Evolutionary conservation across 1,140 invertebrate genomes (phyloP).

Genomic region (Bombyx mori): ASM3026992v2 NC_085125.1:9629501-9630000

Average conservation of each 20-base stretch:
- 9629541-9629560: too few species aligned
- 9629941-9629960: slow-evolving; percentile 22
- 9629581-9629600: too few species aligned
- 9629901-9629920: slow-evolving; percentile 67
- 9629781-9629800: slow-evolving; percentile 66
- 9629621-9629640: too few species aligned
- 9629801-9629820: slow-evolving; percentile 60
- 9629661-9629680: too few species aligned
- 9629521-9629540: too few species aligned
- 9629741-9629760: slow-evolving; percentile 25
- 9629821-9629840: slow-evolving; percentile 48
- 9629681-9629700: too few species aligned
- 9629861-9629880: slow-evolving; percentile 66
- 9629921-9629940: slow-evolving; percentile 53
- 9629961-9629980: slow-evolving; percentile 1
- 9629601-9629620: too few species aligned
- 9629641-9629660: too few species aligned
- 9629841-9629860: slow-evolving; percentile 58
- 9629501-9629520: too few species aligned
- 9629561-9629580: too few species aligned
- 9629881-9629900: slow-evolving; percentile 58
- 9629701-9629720: neutral
- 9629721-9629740: slow-evolving; percentile 18
- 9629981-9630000: too few species aligned
- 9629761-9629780: slow-evolving; percentile 44